phyloP scores from a whole-genome alignment of 2,113 vertebrate genomes.

The Scomber colias region DNA sequence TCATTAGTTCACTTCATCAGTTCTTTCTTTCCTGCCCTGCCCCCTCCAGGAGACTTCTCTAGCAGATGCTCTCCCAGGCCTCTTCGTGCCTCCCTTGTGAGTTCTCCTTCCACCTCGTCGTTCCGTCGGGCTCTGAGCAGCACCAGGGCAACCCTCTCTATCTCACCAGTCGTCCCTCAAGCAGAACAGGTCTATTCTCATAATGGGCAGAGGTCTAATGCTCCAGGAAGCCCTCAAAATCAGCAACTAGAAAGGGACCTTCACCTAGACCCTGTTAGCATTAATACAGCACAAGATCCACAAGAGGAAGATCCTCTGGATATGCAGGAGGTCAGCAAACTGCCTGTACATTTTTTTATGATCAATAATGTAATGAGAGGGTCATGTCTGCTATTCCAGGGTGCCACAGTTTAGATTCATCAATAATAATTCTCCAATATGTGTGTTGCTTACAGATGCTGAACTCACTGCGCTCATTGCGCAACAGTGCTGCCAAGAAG shows the following conservation, averaged over 20 bases:
- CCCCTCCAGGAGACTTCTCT: constrained; percentile 65
- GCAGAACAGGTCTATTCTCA: constrained; percentile 75
- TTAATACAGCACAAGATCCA: constrained; percentile 71
- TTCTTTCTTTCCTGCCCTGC: not conserved
- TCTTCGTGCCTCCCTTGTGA: constrained; percentile 81
- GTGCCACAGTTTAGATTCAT: not conserved
- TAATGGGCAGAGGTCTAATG: constrained; percentile 75
- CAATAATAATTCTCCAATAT: not conserved
- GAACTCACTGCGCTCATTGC: constrained; percentile 89
- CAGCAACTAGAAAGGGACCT: constrained; percentile 63
- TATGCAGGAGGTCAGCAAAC: constrained; percentile 89
- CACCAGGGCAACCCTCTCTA: constrained; percentile 76
- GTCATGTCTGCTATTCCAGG: not conserved
- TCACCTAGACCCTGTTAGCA: constrained; percentile 77
- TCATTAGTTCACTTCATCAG: not conserved
- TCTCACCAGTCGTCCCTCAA: constrained; percentile 71
- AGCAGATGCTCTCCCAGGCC: constrained; percentile 78
- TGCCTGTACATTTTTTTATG: not conserved
- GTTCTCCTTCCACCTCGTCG: constrained; percentile 81
- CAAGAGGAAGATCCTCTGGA: constrained; percentile 88
- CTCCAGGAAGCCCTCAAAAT: constrained; percentile 69
- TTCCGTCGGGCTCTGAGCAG: constrained; percentile 83
- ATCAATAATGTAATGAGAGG: not conserved
- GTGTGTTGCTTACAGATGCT: constrained; percentile 87
- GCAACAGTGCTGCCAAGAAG: constrained; percentile 94